Conservation (phyloP, 2,797 vertebrate species). For the Artibeus jamaicensis region DNA sequence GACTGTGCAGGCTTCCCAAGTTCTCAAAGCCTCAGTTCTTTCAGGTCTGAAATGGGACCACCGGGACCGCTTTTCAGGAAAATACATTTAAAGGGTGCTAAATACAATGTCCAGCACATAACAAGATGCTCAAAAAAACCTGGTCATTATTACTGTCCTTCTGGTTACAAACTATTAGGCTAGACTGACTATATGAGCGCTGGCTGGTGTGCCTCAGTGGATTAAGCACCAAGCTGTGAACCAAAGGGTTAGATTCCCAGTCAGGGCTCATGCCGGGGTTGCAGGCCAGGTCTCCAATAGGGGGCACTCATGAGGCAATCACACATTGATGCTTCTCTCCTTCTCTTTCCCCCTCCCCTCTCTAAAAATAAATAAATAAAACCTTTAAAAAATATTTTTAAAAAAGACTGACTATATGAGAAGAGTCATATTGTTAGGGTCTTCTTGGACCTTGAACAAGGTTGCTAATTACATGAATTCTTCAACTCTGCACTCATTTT, state of each 20-base stretch:
- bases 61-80: not conserved
- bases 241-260: no score
- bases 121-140: not conserved
- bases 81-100: not conserved
- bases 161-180: no score
- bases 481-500: not conserved
- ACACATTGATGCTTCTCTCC: no score
- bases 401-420: not conserved
- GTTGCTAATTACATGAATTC: not conserved
- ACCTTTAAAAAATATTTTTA: no score
- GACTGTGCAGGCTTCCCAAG: not conserved
- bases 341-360: no score
- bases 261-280: no score
- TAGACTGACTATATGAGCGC: not conserved
- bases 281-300: no score
- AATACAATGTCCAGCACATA: not conserved
- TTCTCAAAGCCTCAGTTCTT: not conserved
- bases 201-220: no score
- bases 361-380: no score
- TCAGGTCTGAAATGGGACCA: slow-evolving; percentile 3
- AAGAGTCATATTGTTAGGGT: not conserved
- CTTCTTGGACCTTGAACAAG: not conserved
- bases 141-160: not conserved
- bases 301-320: no score
- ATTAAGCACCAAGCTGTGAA: no score